phyloP scores from a whole-genome alignment of 2,888 invertebrate species.

The Baronia brevicornis region DNA sequence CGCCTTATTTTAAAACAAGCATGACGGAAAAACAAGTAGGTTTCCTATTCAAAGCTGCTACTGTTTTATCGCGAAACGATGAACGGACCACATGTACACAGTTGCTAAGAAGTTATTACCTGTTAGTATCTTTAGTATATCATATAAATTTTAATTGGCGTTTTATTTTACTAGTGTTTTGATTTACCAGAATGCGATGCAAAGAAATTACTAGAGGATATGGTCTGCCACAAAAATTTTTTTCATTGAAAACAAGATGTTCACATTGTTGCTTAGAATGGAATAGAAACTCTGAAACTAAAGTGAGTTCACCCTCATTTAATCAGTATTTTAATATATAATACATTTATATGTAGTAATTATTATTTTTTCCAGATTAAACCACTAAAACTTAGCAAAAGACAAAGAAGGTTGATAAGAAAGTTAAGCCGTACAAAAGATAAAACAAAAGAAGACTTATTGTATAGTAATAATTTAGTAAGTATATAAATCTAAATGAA shows the following conservation, averaged over 20 bases:
- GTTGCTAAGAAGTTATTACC: constrained; percentile 50
- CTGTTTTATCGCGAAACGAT: constrained; percentile 26
- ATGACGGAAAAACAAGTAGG: constrained; percentile 52
- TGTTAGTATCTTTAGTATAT: constrained; percentile 39
- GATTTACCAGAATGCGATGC: constrained; percentile 47
- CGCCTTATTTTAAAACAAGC: too few relatives aligned
- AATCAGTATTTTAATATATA: background rate
- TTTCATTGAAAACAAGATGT: constrained; percentile 47
- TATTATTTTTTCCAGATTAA: constrained; percentile 34
- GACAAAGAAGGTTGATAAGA: constrained; percentile 39
- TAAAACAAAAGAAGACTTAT: constrained; percentile 25
- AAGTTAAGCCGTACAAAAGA: constrained; percentile 25
- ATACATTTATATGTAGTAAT: constrained; percentile 3
- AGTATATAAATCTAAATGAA: constrained; percentile 21
- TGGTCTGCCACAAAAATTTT: constrained; percentile 48
- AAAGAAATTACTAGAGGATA: constrained; percentile 41
- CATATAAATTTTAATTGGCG: background rate
- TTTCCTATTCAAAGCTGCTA: constrained; percentile 44
- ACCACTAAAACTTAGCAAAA: constrained; percentile 37
- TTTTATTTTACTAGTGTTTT: constrained; percentile 5
- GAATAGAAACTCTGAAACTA: constrained; percentile 34
- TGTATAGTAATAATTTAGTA: constrained; percentile 49
- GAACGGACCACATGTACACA: constrained; percentile 25
- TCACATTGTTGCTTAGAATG: constrained; percentile 52
- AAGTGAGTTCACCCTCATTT: constrained; percentile 40